A percentile compares a stretch with the other conserved stretches of the same genome.
phyloP scores from a whole-genome alignment of 2,797 vertebrate species.

The Cryptoprocta ferox region DNA sequence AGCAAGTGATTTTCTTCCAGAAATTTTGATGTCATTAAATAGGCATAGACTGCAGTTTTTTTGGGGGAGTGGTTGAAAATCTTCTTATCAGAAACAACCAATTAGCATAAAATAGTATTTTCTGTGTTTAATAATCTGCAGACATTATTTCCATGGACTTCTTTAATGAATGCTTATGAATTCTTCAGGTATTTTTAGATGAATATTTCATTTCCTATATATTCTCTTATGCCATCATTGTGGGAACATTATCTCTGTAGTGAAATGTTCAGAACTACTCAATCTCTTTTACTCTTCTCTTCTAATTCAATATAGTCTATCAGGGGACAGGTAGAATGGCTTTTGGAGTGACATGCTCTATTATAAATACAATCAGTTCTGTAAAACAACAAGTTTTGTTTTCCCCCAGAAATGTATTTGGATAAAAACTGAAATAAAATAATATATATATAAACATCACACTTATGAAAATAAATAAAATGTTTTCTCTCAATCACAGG shows the following conservation, averaged over 20 bases:
- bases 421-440: constrained; percentile 42
- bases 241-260: neutral
- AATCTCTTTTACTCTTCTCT: neutral
- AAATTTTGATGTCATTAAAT: neutral
- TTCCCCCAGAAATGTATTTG: constrained; percentile 29
- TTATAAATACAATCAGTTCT: constrained; percentile 33
- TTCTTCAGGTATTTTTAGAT: neutral
- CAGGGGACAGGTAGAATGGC: neutral
- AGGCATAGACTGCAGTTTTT: neutral
- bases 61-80: neutral
- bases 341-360: neutral
- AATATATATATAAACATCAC: constrained; percentile 39
- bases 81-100: neutral
- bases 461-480: constrained; percentile 59
- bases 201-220: constrained; percentile 4
- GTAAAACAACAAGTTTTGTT: constrained; percentile 31
- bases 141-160: neutral
- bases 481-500: constrained; percentile 28
- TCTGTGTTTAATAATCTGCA: constrained; percentile 10
- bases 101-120: neutral
- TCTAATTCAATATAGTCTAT: neutral
- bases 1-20: constrained; percentile 44
- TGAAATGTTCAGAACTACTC: neutral
- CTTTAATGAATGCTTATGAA: constrained; percentile 10
- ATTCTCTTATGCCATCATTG: neutral